These are phyloP conservation scores for Polymixis lichenea DNA, from an alignment of 2,888 invertebrate species.

Conservation along the genomic window DNA sequence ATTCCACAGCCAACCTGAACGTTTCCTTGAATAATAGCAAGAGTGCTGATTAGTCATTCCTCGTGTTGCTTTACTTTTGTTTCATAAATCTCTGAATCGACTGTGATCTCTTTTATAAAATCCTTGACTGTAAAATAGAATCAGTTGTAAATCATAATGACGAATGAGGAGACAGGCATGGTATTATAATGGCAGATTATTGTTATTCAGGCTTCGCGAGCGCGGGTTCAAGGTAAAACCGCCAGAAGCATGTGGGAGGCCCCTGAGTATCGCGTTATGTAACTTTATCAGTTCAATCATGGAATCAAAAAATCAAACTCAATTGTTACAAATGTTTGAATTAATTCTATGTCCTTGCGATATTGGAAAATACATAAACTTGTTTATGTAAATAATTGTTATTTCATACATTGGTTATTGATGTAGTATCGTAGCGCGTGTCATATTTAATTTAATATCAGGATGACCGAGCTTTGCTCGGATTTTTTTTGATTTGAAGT, in stretches of 20 bases:
- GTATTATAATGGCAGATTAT: conserved; percentile 74
- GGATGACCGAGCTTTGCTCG: too few species aligned
- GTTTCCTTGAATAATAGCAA: conserved; percentile 71
- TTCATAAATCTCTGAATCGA: conserved; percentile 50
- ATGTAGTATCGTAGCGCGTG: background rate
- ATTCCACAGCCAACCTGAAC: conserved; percentile 67
- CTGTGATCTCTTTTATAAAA: conserved; percentile 32
- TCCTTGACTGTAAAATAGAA: conserved; percentile 42
- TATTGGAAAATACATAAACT: conserved; percentile 16
- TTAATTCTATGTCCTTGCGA: background rate
- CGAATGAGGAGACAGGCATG: conserved; percentile 50
- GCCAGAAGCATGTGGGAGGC: conserved; percentile 77
- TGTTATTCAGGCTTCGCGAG: conserved; percentile 79
- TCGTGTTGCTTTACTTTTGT: conserved; percentile 44
- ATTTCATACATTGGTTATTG: background rate
- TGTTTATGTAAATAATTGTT: background rate
- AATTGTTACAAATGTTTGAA: conserved; percentile 13
- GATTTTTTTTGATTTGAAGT: too few species aligned
- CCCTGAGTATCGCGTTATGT: conserved; percentile 67
- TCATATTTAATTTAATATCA: conserved; percentile 9
- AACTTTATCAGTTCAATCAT: conserved; percentile 52
- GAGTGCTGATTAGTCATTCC: conserved; percentile 70
- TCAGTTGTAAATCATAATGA: conserved; percentile 54
- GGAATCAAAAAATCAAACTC: conserved; percentile 28
- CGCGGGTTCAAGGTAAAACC: conserved; percentile 82